These are phyloP conservation scores for Venustaconcha ellipsiformis DNA, from an alignment of 1,140 invertebrate species.

Conservation along the genomic window DNA sequence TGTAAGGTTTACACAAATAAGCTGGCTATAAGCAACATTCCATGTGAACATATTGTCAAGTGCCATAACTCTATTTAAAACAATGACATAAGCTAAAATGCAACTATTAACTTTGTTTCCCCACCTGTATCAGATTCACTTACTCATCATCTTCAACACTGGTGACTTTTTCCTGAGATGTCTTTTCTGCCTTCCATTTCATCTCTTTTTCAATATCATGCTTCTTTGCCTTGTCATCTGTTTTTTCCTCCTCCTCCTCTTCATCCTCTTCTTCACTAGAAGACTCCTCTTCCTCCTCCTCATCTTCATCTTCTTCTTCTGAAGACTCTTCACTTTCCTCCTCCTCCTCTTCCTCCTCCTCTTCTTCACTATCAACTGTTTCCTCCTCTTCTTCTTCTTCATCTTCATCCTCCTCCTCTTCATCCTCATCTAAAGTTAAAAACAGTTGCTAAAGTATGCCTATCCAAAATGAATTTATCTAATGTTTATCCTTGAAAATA, in stretches of 20 bases:
- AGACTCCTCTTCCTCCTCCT: slow-evolving; percentile 21
- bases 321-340: slow-evolving; percentile 33
- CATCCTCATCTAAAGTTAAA: slow-evolving; percentile 6
- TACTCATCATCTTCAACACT: too few relatives aligned
- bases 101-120: too few relatives aligned
- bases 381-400: slow-evolving; percentile 42
- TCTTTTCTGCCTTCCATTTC: slow-evolving; percentile 63
- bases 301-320: slow-evolving; percentile 46
- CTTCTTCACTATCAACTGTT: slow-evolving; percentile 34
- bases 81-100: too few relatives aligned
- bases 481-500: too few relatives aligned
- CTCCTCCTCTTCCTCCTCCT: slow-evolving; percentile 25
- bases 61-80: too few relatives aligned
- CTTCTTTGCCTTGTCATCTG: slow-evolving; percentile 22
- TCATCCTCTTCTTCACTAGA: slow-evolving; percentile 17
- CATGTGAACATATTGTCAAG: too few relatives aligned
- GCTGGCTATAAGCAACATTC: too few relatives aligned
- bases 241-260: slow-evolving; percentile 46
- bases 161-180: too few relatives aligned
- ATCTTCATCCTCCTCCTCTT: slow-evolving; percentile 37
- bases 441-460: too few relatives aligned
- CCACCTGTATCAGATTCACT: too few relatives aligned
- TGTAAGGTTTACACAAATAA: too few relatives aligned
- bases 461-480: too few relatives aligned
- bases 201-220: slow-evolving; percentile 44